Conservation (phyloP, 2,113 vertebrate genomes). For the Malurus melanocephalus region DNA sequence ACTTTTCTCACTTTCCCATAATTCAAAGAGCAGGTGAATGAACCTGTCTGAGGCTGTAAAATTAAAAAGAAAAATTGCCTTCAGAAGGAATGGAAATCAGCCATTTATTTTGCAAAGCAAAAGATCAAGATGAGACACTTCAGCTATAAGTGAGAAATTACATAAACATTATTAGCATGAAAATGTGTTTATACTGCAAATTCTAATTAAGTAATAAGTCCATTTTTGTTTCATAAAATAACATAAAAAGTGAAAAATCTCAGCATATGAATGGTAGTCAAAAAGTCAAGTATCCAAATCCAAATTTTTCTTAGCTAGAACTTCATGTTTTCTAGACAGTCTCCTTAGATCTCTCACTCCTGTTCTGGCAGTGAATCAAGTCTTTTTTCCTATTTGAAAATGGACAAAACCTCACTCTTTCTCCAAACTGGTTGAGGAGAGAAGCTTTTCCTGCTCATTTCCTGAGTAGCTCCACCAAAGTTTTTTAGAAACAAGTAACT, state of each 20-base stretch:
- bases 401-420: not conserved
- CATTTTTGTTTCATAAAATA: not conserved
- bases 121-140: slow-evolving; percentile 2
- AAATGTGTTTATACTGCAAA: not conserved
- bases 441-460: not conserved
- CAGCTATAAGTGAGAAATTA: not conserved
- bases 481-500: not conserved
- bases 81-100: not conserved
- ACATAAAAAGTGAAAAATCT: not conserved
- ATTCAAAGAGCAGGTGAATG: slow-evolving; percentile 21
- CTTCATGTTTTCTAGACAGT: not conserved
- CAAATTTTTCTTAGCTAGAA: not conserved
- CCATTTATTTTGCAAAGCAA: not conserved
- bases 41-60: slow-evolving; percentile 12
- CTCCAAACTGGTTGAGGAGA: not conserved
- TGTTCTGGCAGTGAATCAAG: not conserved
- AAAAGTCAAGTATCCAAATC: not conserved
- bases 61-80: slow-evolving; percentile 12
- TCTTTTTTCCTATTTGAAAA: not conserved
- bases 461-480: not conserved
- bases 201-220: not conserved
- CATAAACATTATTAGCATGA: not conserved
- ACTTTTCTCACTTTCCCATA: not conserved
- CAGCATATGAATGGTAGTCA: not conserved
- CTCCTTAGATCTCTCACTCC: not conserved